Conservation (phyloP, 2,888 invertebrate genomes). For the Caenorhabditis angaria region DNA sequence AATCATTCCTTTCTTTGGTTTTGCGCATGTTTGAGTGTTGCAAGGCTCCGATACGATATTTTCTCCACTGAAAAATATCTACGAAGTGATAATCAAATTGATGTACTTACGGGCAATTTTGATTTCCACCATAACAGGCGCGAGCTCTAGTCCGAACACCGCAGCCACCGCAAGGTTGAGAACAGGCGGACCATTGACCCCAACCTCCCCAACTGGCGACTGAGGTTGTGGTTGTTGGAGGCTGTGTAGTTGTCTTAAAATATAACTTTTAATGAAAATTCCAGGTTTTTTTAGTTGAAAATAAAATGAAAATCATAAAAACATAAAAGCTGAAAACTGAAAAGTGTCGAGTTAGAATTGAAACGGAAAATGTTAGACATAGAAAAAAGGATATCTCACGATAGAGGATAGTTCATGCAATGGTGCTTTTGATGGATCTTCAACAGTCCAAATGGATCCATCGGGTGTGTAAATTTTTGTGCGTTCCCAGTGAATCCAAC, state of each 20-base stretch:
- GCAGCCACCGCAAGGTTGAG: conserved; percentile 61
- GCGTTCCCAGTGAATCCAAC: conserved; percentile 40
- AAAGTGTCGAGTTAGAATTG: background rate
- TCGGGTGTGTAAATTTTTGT: conserved; percentile 28
- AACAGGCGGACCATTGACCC: conserved; percentile 58
- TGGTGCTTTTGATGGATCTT: conserved; percentile 12
- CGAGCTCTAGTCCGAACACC: conserved; percentile 51
- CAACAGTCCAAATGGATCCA: background rate
- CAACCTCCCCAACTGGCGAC: conserved; percentile 49
- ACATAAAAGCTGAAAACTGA: conserved; percentile 7
- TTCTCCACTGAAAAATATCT: conserved; percentile 51
- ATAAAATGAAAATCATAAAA: conserved; percentile 16
- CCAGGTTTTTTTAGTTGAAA: conserved; percentile 7
- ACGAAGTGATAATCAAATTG: background rate
- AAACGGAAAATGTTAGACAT: conserved; percentile 8
- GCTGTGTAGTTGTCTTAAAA: conserved; percentile 26
- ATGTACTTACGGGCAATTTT: conserved; percentile 55
- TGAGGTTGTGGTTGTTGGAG: conserved; percentile 23
- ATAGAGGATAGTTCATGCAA: conserved; percentile 43
- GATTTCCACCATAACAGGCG: conserved; percentile 66
- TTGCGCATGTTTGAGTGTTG: conserved; percentile 59
- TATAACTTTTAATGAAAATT: background rate
- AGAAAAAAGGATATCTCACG: conserved; percentile 28
- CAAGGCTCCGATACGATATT: conserved; percentile 54
- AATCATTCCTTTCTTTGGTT: conserved; percentile 46